Evolutionary conservation across 2,113 vertebrate genomes (phyloP).

Genomic region (Burhinus bistriatus): DNA sequence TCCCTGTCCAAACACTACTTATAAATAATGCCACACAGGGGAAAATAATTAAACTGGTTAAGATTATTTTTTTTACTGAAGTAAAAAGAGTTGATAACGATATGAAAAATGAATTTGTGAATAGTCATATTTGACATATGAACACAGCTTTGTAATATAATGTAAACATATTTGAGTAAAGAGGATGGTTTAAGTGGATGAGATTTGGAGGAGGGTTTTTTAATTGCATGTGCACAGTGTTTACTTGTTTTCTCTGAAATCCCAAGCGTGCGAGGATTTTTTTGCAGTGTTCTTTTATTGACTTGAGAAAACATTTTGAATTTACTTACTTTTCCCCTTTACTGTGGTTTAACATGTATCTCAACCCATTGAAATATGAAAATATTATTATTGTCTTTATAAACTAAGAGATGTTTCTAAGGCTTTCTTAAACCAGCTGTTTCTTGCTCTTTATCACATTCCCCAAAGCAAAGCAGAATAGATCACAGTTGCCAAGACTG

Average conservation of each 20-base stretch:
- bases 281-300: slow-evolving; percentile 45
- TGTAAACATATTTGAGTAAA: slow-evolving; percentile 36
- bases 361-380: slow-evolving; percentile 71
- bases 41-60: slow-evolving; percentile 45
- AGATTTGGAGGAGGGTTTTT: slow-evolving; percentile 23
- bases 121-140: slow-evolving; percentile 11
- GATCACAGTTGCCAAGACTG: slow-evolving; percentile 74
- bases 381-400: slow-evolving; percentile 80
- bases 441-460: slow-evolving; percentile 82
- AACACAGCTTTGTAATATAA: slow-evolving; percentile 9
- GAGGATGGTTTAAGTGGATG: slow-evolving; percentile 19
- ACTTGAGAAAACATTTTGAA: slow-evolving; percentile 71
- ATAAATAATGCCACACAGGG: slow-evolving; percentile 40
- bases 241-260: slow-evolving; percentile 58
- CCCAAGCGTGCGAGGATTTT: slow-evolving; percentile 28
- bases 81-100: background rate
- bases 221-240: slow-evolving; percentile 4
- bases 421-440: slow-evolving; percentile 74
- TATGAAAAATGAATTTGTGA: slow-evolving; percentile 31
- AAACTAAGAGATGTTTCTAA: slow-evolving; percentile 70
- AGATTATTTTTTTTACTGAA: background rate
- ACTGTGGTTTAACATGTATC: slow-evolving; percentile 59
- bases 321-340: slow-evolving; percentile 55
- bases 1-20: slow-evolving; percentile 36
- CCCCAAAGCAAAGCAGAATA: slow-evolving; percentile 76